Percentiles rank a stretch among this genome's conserved stretches.
These are phyloP conservation scores for Caloenas nicobarica DNA, from an alignment of 2,113 vertebrate species.

Conservation along the genomic window DNA sequence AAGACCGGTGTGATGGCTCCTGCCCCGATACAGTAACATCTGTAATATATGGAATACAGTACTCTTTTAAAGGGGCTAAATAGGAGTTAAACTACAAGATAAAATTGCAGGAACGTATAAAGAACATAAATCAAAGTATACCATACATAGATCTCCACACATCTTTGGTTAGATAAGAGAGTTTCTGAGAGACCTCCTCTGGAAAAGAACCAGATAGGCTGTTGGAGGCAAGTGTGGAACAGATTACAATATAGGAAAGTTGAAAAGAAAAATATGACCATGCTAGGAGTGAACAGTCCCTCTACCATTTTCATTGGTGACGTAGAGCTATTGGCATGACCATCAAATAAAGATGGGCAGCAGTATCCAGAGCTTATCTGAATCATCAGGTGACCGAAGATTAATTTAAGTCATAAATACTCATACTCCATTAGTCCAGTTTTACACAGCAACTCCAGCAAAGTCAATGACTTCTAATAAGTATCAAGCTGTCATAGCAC, in stretches of 20 bases:
- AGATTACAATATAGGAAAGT: neutral
- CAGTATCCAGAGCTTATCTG: neutral
- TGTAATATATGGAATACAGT: neutral
- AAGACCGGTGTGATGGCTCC: neutral
- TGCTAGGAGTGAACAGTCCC: neutral
- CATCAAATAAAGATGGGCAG: neutral
- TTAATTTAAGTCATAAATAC: neutral
- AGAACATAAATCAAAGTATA: neutral
- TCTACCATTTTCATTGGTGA: neutral
- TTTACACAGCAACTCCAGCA: neutral
- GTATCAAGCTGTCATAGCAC: neutral
- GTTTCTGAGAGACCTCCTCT: neutral
- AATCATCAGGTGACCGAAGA: neutral
- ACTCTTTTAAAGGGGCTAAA: neutral
- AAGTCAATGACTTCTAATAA: neutral
- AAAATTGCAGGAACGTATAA: neutral
- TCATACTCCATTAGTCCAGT: neutral
- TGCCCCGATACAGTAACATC: neutral
- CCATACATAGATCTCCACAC: neutral
- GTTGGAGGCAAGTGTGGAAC: neutral
- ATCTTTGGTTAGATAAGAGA: neutral
- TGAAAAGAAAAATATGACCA: neutral
- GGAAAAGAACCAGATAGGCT: neutral
- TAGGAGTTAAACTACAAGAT: neutral
- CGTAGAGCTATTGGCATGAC: neutral